Evolutionary conservation across 2,797 vertebrate genomes (phyloP).

Genomic region (Apogon talboti): DNA sequence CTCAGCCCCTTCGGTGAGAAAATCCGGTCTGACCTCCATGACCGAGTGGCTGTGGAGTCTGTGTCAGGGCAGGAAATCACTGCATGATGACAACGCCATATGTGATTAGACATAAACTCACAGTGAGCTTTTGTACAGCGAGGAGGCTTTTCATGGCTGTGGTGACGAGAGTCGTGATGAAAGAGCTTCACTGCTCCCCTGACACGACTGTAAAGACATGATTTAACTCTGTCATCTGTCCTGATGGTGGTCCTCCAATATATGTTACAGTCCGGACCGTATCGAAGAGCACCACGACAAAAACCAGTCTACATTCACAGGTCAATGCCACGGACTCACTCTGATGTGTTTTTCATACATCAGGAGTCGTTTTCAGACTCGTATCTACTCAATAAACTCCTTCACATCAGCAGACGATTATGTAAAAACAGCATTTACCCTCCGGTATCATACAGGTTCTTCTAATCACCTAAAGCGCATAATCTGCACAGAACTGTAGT

Average conservation of each 20-base stretch:
- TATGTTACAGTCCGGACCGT: not conserved
- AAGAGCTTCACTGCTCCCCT: conserved; percentile 34
- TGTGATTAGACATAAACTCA: conserved; percentile 81
- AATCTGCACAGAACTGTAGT: too few species aligned
- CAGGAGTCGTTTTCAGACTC: too few species aligned
- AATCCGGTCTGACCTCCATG: conserved; percentile 80
- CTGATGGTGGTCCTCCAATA: not conserved
- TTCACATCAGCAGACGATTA: too few species aligned
- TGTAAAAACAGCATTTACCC: too few species aligned
- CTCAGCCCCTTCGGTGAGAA: conserved; percentile 50
- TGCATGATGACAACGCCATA: conserved; percentile 83
- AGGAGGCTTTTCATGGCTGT: conserved; percentile 22
- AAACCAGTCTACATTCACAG: too few species aligned
- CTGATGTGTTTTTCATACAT: too few species aligned
- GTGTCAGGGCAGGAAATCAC: conserved; percentile 87
- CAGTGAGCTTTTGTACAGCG: conserved; percentile 55
- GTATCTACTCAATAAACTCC: too few species aligned
- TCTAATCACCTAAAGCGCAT: too few species aligned
- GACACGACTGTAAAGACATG: conserved; percentile 3
- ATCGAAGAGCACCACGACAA: too few species aligned
- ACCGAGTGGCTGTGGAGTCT: conserved; percentile 79
- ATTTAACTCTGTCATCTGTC: conserved; percentile 16
- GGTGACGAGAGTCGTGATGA: conserved; percentile 32
- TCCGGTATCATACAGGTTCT: too few species aligned
- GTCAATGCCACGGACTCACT: too few species aligned